Conservation (phyloP, 2,888 invertebrate species). For the Lasioglossum villosulum region DNA sequence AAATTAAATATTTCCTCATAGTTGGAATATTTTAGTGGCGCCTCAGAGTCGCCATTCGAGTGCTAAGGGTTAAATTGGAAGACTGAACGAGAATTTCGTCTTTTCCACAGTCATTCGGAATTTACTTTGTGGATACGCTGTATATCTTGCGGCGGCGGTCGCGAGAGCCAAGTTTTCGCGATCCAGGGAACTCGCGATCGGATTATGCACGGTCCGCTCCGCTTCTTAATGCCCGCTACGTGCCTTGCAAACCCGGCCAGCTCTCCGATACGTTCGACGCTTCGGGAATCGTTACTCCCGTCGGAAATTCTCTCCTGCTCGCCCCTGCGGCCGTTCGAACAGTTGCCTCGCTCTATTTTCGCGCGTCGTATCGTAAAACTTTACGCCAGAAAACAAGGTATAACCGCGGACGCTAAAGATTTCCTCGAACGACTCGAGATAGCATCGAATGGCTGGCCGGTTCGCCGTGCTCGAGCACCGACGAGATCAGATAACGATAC, state of each 20-base stretch:
- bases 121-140: neutral
- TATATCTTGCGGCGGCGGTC: neutral
- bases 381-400: constrained; percentile 25
- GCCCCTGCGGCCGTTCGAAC: neutral
- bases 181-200: constrained; percentile 9
- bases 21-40: too few species aligned
- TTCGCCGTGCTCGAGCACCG: neutral
- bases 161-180: neutral
- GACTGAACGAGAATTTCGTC: neutral
- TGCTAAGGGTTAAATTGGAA: neutral
- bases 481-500: constrained; percentile 43
- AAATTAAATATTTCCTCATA: too few species aligned
- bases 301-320: neutral
- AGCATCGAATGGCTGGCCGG: constrained; percentile 30
- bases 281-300: neutral
- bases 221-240: constrained; percentile 24
- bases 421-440: constrained; percentile 42
- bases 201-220: constrained; percentile 17
- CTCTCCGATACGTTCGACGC: neutral
- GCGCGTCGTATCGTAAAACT: constrained; percentile 47
- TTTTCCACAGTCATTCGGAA: neutral
- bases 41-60: too few species aligned
- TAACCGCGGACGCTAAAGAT: constrained; percentile 35
- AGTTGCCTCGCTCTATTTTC: constrained; percentile 21
- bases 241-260: constrained; percentile 16